Conservation (phyloP, 2,888 invertebrate species). For the Lottia scabra region DNA sequence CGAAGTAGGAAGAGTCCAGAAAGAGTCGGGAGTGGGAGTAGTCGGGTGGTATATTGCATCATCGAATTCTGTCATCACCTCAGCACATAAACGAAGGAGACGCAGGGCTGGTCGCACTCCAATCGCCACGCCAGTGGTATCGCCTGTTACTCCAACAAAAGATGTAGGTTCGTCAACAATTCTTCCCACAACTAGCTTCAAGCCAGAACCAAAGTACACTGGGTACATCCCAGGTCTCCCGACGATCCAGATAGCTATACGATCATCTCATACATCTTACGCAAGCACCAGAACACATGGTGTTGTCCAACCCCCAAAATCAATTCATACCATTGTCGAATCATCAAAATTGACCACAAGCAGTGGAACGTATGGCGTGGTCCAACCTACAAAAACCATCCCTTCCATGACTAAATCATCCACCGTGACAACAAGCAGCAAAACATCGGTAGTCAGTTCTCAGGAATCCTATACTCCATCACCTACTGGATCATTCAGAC, state of each 20-base stretch:
- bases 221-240: not conserved
- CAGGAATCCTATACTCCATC: too few relatives aligned
- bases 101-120: constrained; percentile 18
- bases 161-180: not conserved
- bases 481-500: too few relatives aligned
- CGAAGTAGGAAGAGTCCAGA: constrained; percentile 31
- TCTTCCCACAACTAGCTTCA: not conserved
- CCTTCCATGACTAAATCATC: too few relatives aligned
- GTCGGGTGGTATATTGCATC: constrained; percentile 39
- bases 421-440: too few relatives aligned
- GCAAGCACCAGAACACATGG: too few relatives aligned
- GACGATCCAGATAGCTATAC: not conserved
- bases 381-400: too few relatives aligned
- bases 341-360: too few relatives aligned
- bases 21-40: constrained; percentile 26
- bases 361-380: too few relatives aligned
- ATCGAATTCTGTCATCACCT: constrained; percentile 15
- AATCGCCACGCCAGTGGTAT: constrained; percentile 27
- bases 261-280: not conserved
- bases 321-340: too few relatives aligned
- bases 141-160: constrained; percentile 21
- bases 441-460: too few relatives aligned
- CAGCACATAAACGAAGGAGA: constrained; percentile 15
- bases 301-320: too few relatives aligned
- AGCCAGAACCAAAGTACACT: not conserved